Percentiles rank a stretch among this genome's conserved stretches.
These are phyloP conservation scores for Chrysolina americana DNA, from an alignment of 2,888 invertebrate species.

Conservation along the genomic window DNA sequence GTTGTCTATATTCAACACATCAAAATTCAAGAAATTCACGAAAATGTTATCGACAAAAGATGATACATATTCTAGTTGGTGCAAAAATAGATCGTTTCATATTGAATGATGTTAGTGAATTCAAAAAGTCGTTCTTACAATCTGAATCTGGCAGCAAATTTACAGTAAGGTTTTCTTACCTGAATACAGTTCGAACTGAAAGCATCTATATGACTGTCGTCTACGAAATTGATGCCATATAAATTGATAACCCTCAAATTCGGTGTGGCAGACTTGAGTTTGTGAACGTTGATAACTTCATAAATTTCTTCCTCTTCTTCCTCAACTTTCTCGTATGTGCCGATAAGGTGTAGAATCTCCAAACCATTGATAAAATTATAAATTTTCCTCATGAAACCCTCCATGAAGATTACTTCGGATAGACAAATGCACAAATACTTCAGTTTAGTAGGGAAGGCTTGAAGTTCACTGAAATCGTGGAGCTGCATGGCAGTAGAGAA, in stretches of 20 bases:
- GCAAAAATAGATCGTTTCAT: too few relatives aligned
- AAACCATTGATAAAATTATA: conserved; percentile 99
- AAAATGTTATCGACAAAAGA: too few relatives aligned
- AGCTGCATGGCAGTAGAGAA: conserved; percentile 99
- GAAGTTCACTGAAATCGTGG: conserved; percentile 96
- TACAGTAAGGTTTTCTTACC: too few relatives aligned
- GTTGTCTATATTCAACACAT: too few relatives aligned
- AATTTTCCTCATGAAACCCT: conserved; percentile 99
- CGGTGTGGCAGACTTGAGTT: conserved; percentile 97
- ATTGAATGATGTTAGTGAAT: too few relatives aligned
- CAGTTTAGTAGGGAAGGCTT: conserved; percentile 97
- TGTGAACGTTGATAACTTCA: conserved; percentile 99
- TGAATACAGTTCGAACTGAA: conserved; percentile 96
- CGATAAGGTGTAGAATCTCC: conserved; percentile 96
- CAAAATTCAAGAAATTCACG: too few relatives aligned
- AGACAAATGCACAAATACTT: conserved; percentile 89
- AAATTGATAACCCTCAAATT: conserved; percentile 97
- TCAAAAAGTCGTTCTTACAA: too few relatives aligned
- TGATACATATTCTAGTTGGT: too few relatives aligned
- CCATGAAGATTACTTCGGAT: conserved; percentile 99
- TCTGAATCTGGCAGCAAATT: too few relatives aligned
- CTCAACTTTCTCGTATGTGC: conserved; percentile 97
- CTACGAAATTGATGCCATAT: conserved; percentile 98
- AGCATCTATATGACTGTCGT: conserved; percentile 98
- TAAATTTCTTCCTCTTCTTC: conserved; percentile 99